Evolutionary conservation across 1,140 invertebrate genomes (phyloP).

Genomic region (Drosophila eugracilis): DNA sequence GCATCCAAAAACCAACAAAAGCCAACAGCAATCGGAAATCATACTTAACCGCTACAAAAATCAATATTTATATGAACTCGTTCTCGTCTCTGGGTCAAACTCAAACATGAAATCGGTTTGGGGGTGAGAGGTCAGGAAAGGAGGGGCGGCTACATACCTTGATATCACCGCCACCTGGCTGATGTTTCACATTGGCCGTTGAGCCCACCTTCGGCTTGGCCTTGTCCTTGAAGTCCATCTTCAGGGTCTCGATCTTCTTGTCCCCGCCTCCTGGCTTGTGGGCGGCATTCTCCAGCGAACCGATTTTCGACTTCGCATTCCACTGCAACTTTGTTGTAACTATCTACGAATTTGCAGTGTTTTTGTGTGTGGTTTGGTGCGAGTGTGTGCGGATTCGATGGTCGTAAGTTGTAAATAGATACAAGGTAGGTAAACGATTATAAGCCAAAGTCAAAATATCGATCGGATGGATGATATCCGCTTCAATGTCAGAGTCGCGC

Average conservation of each 20-base stretch:
- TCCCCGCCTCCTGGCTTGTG: slow-evolving; percentile 97
- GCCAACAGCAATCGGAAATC: slow-evolving; percentile 35
- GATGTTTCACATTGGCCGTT: slow-evolving; percentile 91
- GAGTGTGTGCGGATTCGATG: slow-evolving; percentile 33
- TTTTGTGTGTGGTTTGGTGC: slow-evolving; percentile 32
- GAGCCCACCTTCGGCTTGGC: slow-evolving; percentile 97
- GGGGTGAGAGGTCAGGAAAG: background rate
- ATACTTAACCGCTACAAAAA: slow-evolving; percentile 48
- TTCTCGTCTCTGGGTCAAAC: slow-evolving; percentile 48
- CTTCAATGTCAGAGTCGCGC: slow-evolving; percentile 46
- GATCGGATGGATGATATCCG: slow-evolving; percentile 32
- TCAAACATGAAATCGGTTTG: slow-evolving; percentile 39
- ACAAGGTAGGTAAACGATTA: slow-evolving; percentile 61
- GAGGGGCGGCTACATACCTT: slow-evolving; percentile 90
- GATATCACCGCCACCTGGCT: slow-evolving; percentile 92
- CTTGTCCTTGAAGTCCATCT: slow-evolving; percentile 96
- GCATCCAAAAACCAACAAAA: slow-evolving; percentile 48
- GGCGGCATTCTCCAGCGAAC: slow-evolving; percentile 96
- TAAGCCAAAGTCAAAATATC: slow-evolving; percentile 46
- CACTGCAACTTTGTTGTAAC: slow-evolving; percentile 94
- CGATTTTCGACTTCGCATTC: slow-evolving; percentile 97
- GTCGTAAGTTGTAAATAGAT: slow-evolving; percentile 64
- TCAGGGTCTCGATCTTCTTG: slow-evolving; percentile 95
- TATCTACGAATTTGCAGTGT: slow-evolving; percentile 87
- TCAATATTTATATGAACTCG: slow-evolving; percentile 30